Conservation (phyloP, 2,888 invertebrate species). For the Eubasilissa splendida region DNA sequence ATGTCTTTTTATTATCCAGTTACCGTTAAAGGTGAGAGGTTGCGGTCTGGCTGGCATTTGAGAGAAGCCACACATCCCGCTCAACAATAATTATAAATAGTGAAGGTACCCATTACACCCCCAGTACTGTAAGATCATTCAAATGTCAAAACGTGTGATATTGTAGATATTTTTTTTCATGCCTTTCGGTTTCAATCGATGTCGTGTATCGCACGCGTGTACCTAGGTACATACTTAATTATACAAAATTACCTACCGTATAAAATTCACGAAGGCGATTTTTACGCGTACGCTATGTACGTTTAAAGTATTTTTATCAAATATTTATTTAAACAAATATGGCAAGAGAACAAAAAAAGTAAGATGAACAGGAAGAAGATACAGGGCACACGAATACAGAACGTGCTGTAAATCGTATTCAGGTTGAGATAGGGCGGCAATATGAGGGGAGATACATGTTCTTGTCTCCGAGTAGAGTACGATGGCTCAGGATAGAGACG, state of each 20-base stretch:
- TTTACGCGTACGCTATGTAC: no score
- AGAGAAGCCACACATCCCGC: conserved; percentile 26
- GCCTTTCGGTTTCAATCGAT: conserved; percentile 36
- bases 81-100: neutral
- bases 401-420: no score
- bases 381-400: no score
- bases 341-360: no score
- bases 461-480: no score
- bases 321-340: no score
- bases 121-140: conserved; percentile 19
- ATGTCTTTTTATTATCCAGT: conserved; percentile 39
- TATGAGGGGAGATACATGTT: no score
- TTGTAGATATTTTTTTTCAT: conserved; percentile 7
- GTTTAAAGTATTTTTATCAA: no score
- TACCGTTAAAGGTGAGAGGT: conserved; percentile 50
- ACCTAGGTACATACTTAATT: neutral
- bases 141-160: conserved; percentile 35
- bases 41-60: conserved; percentile 51
- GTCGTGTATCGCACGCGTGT: neutral
- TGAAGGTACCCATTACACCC: neutral
- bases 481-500: no score
- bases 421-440: no score
- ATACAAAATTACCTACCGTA: neutral
- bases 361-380: no score
- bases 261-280: no score